phyloP scores from a whole-genome alignment of 2,888 invertebrate species.

The Cantharis rufa region DNA sequence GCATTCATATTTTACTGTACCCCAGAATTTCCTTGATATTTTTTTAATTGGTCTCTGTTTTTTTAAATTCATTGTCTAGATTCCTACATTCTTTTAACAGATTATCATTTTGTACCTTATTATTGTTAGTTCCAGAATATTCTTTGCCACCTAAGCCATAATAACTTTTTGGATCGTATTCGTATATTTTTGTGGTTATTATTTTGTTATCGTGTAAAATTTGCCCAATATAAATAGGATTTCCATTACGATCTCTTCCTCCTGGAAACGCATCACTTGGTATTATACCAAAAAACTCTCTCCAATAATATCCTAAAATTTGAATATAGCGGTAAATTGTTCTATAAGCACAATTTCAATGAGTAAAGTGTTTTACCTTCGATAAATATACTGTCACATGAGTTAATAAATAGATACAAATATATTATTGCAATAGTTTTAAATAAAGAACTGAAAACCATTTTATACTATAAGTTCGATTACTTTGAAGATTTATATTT shows the following conservation, averaged over 20 bases:
- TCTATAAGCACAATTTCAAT: not conserved
- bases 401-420: not conserved
- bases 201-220: not conserved
- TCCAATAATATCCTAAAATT: constrained; percentile 11
- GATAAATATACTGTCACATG: not conserved
- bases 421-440: not conserved
- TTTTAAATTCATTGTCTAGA: too few relatives aligned
- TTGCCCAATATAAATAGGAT: constrained; percentile 8
- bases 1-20: too few relatives aligned
- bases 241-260: not conserved
- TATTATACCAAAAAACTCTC: not conserved
- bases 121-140: not conserved
- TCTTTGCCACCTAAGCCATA: not conserved
- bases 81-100: not conserved
- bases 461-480: not conserved
- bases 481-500: too few relatives aligned
- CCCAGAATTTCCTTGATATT: too few relatives aligned
- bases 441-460: not conserved
- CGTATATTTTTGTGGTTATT: not conserved
- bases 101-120: not conserved
- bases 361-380: not conserved
- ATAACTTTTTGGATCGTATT: not conserved
- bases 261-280: constrained; percentile 3
- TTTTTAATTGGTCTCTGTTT: too few relatives aligned
- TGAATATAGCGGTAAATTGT: too few relatives aligned